A percentile compares a stretch with the other conserved stretches of the same genome.
phyloP scores from a whole-genome alignment of 2,888 invertebrate genomes.

The Aphidoletes aphidimyza region DNA sequence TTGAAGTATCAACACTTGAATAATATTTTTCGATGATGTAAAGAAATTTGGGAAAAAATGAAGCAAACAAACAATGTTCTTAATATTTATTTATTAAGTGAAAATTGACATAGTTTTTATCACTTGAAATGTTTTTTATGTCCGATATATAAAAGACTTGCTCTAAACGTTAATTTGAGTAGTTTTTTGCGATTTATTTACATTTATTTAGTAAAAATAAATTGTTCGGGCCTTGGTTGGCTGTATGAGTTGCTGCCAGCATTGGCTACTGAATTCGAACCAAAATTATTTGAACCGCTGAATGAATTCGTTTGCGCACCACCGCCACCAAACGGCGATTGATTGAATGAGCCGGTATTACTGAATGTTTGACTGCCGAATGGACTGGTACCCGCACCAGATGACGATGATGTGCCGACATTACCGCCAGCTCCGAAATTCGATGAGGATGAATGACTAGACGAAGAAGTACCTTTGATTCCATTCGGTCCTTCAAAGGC shows the following conservation, averaged over 20 bases:
- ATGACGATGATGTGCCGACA: constrained; percentile 39
- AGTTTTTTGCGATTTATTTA: not conserved
- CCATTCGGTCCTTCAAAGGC: constrained; percentile 59
- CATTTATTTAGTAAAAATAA: not conserved
- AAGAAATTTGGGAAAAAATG: too few species aligned
- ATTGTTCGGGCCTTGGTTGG: not conserved
- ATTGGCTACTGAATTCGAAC: constrained; percentile 1
- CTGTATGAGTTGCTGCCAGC: not conserved
- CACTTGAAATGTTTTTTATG: too few species aligned
- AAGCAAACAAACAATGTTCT: too few species aligned
- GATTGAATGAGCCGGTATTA: not conserved
- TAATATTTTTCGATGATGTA: too few species aligned
- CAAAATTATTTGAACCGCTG: not conserved
- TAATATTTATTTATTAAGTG: too few species aligned
- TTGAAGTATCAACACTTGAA: too few species aligned
- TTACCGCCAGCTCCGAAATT: constrained; percentile 13
- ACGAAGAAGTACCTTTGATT: constrained; percentile 61
- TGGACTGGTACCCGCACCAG: constrained; percentile 9
- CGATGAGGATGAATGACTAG: constrained; percentile 61
- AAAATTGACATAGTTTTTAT: too few species aligned
- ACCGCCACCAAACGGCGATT: not conserved
- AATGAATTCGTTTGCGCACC: constrained; percentile 48
- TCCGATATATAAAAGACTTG: too few species aligned
- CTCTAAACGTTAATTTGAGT: too few species aligned
- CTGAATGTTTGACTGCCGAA: not conserved